Evolutionary conservation across 1,140 invertebrate genomes (phyloP).

Genomic region (Scaptodrosophila lebanonensis): DNA sequence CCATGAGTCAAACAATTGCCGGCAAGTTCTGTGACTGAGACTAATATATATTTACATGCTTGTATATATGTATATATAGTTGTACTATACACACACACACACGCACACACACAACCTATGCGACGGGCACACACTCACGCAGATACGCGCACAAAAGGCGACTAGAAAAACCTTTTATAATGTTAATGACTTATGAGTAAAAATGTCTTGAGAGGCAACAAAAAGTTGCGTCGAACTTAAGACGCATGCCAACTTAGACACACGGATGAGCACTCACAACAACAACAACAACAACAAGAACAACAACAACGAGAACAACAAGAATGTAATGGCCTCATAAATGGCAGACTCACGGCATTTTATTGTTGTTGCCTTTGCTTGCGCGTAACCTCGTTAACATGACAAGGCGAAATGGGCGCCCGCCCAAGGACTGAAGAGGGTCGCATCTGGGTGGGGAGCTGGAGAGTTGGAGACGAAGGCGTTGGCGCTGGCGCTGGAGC

Average conservation of each 20-base stretch:
- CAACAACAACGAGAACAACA: conserved; percentile 4
- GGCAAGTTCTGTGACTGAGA: no score
- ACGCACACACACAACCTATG: no score
- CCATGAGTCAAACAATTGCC: no score
- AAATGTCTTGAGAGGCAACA: conserved; percentile 37
- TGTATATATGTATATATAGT: no score
- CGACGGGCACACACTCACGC: no score
- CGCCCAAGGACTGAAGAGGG: background rate
- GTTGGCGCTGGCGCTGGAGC: conserved; percentile 10
- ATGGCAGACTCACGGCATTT: conserved; percentile 46
- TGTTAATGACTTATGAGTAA: conserved; percentile 62
- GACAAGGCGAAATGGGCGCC: conserved; percentile 49
- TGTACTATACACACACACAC: no score
- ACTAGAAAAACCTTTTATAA: conserved; percentile 71
- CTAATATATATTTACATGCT: no score
- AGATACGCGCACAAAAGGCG: no score
- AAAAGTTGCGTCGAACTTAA: background rate
- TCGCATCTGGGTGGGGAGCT: no score
- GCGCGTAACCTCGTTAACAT: conserved; percentile 41
- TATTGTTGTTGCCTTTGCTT: conserved; percentile 49
- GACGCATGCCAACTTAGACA: background rate
- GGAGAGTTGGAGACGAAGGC: background rate
- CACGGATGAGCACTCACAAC: background rate
- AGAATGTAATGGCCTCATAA: conserved; percentile 40
- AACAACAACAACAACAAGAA: background rate